Percentiles rank a stretch among this genome's conserved stretches.
phyloP scores from a whole-genome alignment of 2,113 vertebrate genomes.

The Megalops atlanticus region DNA sequence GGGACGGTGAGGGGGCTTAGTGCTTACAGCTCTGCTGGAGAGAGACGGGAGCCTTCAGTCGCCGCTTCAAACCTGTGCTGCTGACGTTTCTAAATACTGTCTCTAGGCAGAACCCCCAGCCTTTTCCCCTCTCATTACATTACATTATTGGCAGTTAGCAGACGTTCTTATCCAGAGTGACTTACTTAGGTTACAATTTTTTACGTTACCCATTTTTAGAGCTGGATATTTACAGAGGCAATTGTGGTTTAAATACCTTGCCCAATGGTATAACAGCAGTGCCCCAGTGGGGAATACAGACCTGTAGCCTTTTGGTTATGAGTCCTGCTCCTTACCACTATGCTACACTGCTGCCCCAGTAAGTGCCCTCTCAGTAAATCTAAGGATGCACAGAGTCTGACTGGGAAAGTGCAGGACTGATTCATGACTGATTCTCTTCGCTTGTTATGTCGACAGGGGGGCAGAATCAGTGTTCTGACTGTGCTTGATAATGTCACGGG shows the following conservation, averaged over 20 bases:
- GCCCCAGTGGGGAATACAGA: neutral
- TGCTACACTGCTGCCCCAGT: no score
- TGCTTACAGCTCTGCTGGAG: neutral
- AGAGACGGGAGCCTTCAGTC: neutral
- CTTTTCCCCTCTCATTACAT: no score
- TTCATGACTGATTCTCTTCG: conserved; percentile 22
- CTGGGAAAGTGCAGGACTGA: neutral
- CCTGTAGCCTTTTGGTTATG: neutral
- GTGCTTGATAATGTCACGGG: neutral
- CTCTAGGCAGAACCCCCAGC: no score
- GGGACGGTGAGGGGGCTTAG: neutral
- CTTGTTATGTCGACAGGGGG: conserved; percentile 50
- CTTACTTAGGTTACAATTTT: no score
- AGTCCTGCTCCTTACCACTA: no score
- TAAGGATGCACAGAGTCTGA: neutral
- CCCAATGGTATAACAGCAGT: neutral
- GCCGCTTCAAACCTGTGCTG: neutral
- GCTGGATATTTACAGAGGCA: no score
- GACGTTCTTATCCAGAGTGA: no score
- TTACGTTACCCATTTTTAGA: no score
- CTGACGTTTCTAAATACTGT: neutral
- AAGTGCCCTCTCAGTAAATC: neutral
- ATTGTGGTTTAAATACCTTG: neutral
- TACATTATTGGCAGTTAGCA: no score
- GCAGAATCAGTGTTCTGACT: conserved; percentile 21